These are phyloP conservation scores for Metridium senile DNA, from an alignment of 92 coral and sea anemone species.

Conservation along the genomic window DNA sequence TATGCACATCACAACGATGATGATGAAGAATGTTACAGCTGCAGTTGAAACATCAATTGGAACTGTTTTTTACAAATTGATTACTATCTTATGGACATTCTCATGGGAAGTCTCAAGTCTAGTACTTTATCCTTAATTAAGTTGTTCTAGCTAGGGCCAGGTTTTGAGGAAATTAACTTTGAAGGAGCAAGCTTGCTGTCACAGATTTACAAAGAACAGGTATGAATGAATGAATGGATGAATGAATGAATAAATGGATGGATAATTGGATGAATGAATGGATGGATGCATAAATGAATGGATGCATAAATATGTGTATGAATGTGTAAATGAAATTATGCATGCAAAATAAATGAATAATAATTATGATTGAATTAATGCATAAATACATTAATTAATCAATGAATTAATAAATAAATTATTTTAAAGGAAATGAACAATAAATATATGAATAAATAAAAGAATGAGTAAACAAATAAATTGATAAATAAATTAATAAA, in stretches of 20 bases:
- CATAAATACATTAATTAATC: not conserved
- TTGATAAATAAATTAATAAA: no score
- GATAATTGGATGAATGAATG: not conserved
- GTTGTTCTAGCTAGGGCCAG: conserved; percentile 80
- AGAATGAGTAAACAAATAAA: not conserved
- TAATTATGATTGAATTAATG: not conserved
- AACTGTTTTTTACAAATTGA: not conserved
- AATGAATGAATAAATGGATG: not conserved
- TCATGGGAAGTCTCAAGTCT: not conserved
- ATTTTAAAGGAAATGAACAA: no score
- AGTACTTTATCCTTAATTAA: conserved; percentile 25
- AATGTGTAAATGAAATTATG: not conserved
- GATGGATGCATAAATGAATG: not conserved
- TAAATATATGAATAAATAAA: not conserved
- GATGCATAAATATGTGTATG: conserved; percentile 27
- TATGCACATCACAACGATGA: no score
- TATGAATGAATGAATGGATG: conserved; percentile 8
- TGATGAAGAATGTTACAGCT: no score
- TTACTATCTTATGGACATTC: not conserved
- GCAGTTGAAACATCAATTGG: no score
- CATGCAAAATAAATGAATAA: not conserved
- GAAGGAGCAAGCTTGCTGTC: conserved; percentile 86
- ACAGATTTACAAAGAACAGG: conserved; percentile 83
- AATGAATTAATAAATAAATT: no score
- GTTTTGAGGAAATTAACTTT: conserved; percentile 86